Conservation (phyloP, 2,888 invertebrate genomes). For the Temnothorax unifasciatus region DNA sequence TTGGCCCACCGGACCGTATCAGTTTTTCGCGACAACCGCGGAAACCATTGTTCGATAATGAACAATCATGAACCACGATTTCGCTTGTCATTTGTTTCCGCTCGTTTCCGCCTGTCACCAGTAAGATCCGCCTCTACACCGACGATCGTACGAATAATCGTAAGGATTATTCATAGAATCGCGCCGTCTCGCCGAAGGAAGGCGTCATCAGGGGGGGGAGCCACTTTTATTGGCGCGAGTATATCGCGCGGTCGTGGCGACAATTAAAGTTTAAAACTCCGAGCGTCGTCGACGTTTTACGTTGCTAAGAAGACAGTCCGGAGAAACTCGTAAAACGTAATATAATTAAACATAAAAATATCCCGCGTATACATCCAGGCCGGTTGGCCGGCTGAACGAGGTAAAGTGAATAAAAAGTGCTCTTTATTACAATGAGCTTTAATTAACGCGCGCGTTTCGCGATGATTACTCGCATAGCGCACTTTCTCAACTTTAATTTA, state of each 20-base stretch:
- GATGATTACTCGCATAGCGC: conserved; percentile 79
- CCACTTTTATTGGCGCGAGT: conserved; percentile 65
- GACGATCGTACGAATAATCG: background rate
- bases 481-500: conserved; percentile 83
- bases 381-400: conserved; percentile 74
- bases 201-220: conserved; percentile 30
- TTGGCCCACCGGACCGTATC: conserved; percentile 51
- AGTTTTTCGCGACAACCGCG: conserved; percentile 43
- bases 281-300: conserved; percentile 65
- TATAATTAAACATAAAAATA: conserved; percentile 83
- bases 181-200: conserved; percentile 28
- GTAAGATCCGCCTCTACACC: background rate
- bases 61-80: background rate
- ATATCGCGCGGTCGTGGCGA: conserved; percentile 72
- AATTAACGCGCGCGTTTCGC: conserved; percentile 80
- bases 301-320: conserved; percentile 68
- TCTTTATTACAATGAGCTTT: conserved; percentile 85
- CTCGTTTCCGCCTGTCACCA: background rate
- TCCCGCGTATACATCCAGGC: conserved; percentile 65
- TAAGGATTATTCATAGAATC: background rate
- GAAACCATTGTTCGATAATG: background rate
- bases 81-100: background rate
- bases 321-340: conserved; percentile 79
- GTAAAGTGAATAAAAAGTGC: conserved; percentile 81
- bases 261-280: conserved; percentile 80